These are phyloP conservation scores for Bembecia ichneumoniformis DNA, from an alignment of 2,888 invertebrate species.

Conservation along the genomic window DNA sequence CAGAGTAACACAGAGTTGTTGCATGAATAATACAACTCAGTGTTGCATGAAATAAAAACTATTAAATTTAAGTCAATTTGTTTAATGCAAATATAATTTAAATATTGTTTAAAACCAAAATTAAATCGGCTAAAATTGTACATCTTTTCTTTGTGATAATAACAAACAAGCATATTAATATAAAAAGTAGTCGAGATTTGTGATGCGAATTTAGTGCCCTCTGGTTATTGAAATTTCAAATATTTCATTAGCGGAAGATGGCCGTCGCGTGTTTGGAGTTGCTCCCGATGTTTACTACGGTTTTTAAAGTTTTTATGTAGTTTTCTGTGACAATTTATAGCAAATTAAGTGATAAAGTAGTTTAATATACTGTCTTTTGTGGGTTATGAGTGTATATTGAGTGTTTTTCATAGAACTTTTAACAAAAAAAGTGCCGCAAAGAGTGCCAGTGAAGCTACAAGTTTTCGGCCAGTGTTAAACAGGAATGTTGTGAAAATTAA, in stretches of 20 bases:
- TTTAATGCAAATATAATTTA: too few relatives aligned
- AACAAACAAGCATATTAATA: too few relatives aligned
- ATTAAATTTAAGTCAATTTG: too few relatives aligned
- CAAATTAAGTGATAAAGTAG: conserved; percentile 35
- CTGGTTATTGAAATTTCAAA: conserved; percentile 48
- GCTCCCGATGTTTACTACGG: conserved; percentile 62
- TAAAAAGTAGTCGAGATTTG: too few relatives aligned
- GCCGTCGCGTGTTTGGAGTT: conserved; percentile 64
- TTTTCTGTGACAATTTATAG: conserved; percentile 27
- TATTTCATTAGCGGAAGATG: conserved; percentile 63
- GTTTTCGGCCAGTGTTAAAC: conserved; percentile 52
- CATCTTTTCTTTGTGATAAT: too few relatives aligned
- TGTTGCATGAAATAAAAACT: too few relatives aligned
- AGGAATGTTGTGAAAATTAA: conserved; percentile 66
- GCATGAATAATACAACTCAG: too few relatives aligned
- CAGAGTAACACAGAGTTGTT: too few relatives aligned
- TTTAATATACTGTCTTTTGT: conserved; percentile 20
- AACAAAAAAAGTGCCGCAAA: conserved; percentile 51
- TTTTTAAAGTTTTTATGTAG: conserved; percentile 53
- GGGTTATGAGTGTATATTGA: conserved; percentile 24
- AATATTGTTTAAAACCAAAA: too few relatives aligned
- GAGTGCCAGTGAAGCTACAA: conserved; percentile 51
- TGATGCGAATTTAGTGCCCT: conserved; percentile 29
- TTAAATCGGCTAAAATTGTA: too few relatives aligned
- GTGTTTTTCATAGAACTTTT: conserved; percentile 41